Conservation (phyloP, 2,797 vertebrate species). For the Paramormyrops hopkinsi region DNA sequence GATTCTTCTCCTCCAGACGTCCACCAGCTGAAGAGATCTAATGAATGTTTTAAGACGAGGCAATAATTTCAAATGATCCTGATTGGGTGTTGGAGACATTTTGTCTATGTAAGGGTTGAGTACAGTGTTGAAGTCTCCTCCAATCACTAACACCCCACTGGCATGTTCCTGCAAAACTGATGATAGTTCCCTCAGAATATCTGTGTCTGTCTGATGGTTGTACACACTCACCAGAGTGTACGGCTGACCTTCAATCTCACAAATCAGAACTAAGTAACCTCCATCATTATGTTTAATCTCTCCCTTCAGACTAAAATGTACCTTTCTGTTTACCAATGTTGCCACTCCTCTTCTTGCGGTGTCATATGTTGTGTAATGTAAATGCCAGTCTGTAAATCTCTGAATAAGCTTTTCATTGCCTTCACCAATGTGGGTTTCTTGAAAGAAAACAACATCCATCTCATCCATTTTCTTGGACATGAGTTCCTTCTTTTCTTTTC, state of each 20-base stretch:
- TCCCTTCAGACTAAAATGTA: neutral
- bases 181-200: neutral
- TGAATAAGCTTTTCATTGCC: neutral
- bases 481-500: neutral
- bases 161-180: neutral
- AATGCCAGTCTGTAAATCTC: neutral
- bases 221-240: neutral
- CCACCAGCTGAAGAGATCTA: neutral
- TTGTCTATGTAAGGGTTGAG: neutral
- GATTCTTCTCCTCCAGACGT: neutral
- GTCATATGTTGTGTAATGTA: neutral
- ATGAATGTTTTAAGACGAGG: neutral
- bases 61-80: neutral
- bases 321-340: neutral
- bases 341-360: neutral
- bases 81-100: neutral
- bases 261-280: neutral
- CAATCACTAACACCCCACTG: neutral
- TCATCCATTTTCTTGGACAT: neutral
- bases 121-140: neutral
- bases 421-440: neutral
- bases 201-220: neutral
- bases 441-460: neutral
- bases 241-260: neutral
- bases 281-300: neutral